phyloP scores from a whole-genome alignment of 1,140 invertebrate genomes.

The Epicauta chinensis region DNA sequence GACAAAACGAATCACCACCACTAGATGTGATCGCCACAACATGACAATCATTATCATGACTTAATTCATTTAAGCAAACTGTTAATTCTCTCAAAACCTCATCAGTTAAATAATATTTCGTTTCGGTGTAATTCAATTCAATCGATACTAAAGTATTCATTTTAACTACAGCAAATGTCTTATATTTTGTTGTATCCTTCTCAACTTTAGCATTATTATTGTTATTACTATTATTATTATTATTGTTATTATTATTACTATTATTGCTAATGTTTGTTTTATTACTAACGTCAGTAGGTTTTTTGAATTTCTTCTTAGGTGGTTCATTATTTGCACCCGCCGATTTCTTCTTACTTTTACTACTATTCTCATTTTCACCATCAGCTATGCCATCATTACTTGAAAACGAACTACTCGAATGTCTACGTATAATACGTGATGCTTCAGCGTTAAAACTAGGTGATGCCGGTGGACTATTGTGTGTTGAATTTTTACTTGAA shows the following conservation, averaged over 20 bases:
- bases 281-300: constrained; percentile 1
- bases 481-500: constrained; percentile 38
- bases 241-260: too few species aligned
- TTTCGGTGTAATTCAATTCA: constrained; percentile 18
- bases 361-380: constrained; percentile 12
- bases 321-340: constrained; percentile 6
- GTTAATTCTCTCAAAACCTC: constrained; percentile 57
- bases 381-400: constrained; percentile 46
- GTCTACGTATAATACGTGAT: constrained; percentile 70
- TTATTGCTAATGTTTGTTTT: neutral
- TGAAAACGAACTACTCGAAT: constrained; percentile 76
- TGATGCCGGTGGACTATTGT: constrained; percentile 36
- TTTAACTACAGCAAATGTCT: constrained; percentile 55
- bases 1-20: constrained; percentile 56
- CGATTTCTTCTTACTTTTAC: constrained; percentile 28
- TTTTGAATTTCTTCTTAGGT: constrained; percentile 31
- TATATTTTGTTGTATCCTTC: constrained; percentile 45
- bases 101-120: constrained; percentile 20
- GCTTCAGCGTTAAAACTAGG: constrained; percentile 59
- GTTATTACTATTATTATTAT: constrained; percentile 18
- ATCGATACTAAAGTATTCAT: constrained; percentile 52
- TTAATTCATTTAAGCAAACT: constrained; percentile 51
- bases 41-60: constrained; percentile 54
- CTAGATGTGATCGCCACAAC: constrained; percentile 59
- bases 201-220: constrained; percentile 18